A percentile compares a stretch with the other conserved stretches of the same genome.
These are phyloP conservation scores for Hydroisotoma schaefferi DNA, from an alignment of 2,888 invertebrate genomes.

Conservation along the genomic window DNA sequence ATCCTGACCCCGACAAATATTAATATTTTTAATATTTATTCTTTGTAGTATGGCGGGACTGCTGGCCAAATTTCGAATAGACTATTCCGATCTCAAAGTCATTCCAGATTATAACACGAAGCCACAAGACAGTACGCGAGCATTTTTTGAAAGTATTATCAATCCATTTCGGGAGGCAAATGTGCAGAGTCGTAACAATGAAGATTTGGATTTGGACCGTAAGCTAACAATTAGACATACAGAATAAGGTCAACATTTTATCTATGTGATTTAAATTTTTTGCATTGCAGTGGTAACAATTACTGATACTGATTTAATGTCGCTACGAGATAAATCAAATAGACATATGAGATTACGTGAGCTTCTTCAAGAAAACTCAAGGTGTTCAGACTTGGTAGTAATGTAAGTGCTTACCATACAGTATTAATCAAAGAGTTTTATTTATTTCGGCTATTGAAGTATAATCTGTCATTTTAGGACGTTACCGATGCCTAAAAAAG, in stretches of 20 bases:
- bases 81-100: slow-evolving; percentile 87
- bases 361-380: slow-evolving; percentile 74
- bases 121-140: slow-evolving; percentile 70
- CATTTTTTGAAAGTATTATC: slow-evolving; percentile 63
- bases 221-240: background rate
- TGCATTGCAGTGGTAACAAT: slow-evolving; percentile 26
- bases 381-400: slow-evolving; percentile 78
- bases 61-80: slow-evolving; percentile 87
- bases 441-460: background rate
- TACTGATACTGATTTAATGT: slow-evolving; percentile 73
- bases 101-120: slow-evolving; percentile 83
- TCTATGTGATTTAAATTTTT: background rate
- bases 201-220: background rate
- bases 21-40: slow-evolving; percentile 21
- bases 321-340: slow-evolving; percentile 80
- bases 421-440: background rate
- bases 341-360: slow-evolving; percentile 86
- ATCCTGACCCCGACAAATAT: background rate
- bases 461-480: slow-evolving; percentile 70
- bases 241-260: background rate
- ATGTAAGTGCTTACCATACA: slow-evolving; percentile 63
- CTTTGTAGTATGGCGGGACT: slow-evolving; percentile 83
- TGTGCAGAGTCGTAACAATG: background rate
- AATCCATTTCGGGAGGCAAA: slow-evolving; percentile 22
- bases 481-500: slow-evolving; percentile 89